Evolutionary conservation across 1,140 invertebrate genomes (phyloP).

Genomic region (Drosophila pseudoobscura): DNA sequence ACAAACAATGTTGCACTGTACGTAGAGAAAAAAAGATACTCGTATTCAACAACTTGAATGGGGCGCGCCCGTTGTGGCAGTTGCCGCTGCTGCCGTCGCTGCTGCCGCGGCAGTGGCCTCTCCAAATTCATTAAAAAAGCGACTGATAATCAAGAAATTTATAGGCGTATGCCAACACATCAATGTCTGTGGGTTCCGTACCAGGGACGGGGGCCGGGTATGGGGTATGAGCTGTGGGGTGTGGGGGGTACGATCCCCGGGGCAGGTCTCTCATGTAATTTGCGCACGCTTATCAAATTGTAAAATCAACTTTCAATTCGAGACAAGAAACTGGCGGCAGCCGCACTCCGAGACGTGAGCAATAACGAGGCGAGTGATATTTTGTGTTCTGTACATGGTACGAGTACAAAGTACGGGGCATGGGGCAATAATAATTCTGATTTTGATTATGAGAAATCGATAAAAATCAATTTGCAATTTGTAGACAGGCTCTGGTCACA

Average conservation of each 20-base stretch:
- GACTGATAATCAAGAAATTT: conserved; percentile 74
- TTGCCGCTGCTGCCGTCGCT: no score
- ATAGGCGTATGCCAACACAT: conserved; percentile 77
- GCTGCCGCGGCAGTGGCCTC: conserved; percentile 35
- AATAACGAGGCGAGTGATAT: conserved; percentile 74
- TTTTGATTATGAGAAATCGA: conserved; percentile 77
- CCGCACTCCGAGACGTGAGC: conserved; percentile 58
- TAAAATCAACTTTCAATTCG: conserved; percentile 78
- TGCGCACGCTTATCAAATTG: conserved; percentile 78
- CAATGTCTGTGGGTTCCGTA: conserved; percentile 44
- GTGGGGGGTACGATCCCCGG: conserved; percentile 7
- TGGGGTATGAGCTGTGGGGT: not conserved
- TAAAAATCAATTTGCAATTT: conserved; percentile 81
- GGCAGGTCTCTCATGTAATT: conserved; percentile 74
- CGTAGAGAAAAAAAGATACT: conserved; percentile 15
- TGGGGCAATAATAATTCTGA: conserved; percentile 67
- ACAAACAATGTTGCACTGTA: conserved; percentile 47
- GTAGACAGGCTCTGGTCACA: conserved; percentile 60
- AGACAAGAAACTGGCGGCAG: conserved; percentile 46
- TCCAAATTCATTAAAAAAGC: conserved; percentile 71
- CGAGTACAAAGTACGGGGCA: no score
- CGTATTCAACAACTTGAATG: conserved; percentile 49
- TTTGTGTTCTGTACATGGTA: conserved; percentile 49
- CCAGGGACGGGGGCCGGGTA: no score
- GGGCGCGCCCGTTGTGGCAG: conserved; percentile 27